Percentiles rank a stretch among this genome's conserved stretches.
These are phyloP conservation scores for Abscondita cerata DNA, from an alignment of 2,888 invertebrate species.

Conservation along the genomic window DNA sequence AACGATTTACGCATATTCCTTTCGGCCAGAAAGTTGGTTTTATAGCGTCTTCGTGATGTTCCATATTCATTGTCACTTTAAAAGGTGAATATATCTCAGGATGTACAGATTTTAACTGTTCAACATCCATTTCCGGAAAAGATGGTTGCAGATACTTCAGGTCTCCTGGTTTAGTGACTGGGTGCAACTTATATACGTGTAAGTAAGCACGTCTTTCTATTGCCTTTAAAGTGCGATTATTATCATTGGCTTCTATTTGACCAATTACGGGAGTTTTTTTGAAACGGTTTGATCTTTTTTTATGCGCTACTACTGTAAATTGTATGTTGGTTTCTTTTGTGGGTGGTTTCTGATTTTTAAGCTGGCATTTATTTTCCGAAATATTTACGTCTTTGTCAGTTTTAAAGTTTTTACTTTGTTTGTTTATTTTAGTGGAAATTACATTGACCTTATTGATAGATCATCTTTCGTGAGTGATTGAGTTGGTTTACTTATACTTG, in stretches of 20 bases:
- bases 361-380: too few species aligned
- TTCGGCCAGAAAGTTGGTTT: background rate
- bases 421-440: too few species aligned
- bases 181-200: slow-evolving; percentile 2
- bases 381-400: too few species aligned
- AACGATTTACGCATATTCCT: background rate
- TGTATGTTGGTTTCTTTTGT: background rate
- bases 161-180: background rate
- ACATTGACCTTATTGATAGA: too few species aligned
- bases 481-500: too few species aligned
- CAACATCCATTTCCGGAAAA: background rate
- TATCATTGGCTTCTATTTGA: background rate
- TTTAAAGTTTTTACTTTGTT: too few species aligned
- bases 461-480: too few species aligned
- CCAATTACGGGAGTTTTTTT: background rate
- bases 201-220: background rate
- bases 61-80: background rate
- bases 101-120: background rate
- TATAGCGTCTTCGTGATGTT: background rate
- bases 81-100: background rate
- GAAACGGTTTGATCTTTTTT: background rate
- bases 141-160: background rate
- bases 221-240: background rate
- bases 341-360: too few species aligned
- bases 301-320: background rate